A percentile compares a stretch with the other conserved stretches of the same genome.
These are phyloP conservation scores for Cottoperca gobio DNA, from an alignment of 2,797 vertebrate species.

Conservation along the genomic window DNA sequence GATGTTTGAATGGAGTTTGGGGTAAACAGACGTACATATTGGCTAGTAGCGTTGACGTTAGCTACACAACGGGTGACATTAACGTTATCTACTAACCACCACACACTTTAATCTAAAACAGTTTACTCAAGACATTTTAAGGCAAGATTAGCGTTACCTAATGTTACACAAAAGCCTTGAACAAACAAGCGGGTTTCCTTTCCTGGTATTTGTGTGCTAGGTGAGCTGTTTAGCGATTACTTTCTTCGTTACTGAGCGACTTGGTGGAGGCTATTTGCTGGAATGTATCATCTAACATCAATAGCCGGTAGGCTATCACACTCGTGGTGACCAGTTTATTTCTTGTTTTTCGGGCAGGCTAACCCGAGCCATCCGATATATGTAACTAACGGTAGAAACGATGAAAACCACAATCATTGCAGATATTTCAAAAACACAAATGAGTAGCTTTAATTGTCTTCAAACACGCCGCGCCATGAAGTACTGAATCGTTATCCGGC, in stretches of 20 bases:
- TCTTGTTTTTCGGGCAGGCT: background rate
- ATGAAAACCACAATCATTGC: accelerated
- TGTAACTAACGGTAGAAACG: accelerated
- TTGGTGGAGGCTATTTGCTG: slow-evolving; percentile 62
- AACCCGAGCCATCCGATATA: accelerated
- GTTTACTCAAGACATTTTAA: background rate
- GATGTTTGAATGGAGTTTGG: slow-evolving; percentile 9
- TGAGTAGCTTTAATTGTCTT: background rate
- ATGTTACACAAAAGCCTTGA: background rate
- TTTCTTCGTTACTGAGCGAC: background rate
- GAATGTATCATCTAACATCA: slow-evolving; percentile 35
- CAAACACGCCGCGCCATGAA: background rate
- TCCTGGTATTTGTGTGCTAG: background rate
- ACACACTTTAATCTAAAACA: background rate
- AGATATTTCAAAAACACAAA: accelerated
- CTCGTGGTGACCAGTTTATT: slow-evolving; percentile 40
- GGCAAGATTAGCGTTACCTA: accelerated
- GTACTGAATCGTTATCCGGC: background rate
- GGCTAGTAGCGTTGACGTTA: background rate
- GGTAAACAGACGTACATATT: background rate
- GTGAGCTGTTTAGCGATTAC: background rate
- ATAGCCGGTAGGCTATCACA: slow-evolving; percentile 53
- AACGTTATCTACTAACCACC: background rate
- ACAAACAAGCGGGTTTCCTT: accelerated
- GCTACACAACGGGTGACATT: background rate